Evolutionary conservation across 2,113 vertebrate species (phyloP).

Genomic region (Lamprologus lemairii): DNA sequence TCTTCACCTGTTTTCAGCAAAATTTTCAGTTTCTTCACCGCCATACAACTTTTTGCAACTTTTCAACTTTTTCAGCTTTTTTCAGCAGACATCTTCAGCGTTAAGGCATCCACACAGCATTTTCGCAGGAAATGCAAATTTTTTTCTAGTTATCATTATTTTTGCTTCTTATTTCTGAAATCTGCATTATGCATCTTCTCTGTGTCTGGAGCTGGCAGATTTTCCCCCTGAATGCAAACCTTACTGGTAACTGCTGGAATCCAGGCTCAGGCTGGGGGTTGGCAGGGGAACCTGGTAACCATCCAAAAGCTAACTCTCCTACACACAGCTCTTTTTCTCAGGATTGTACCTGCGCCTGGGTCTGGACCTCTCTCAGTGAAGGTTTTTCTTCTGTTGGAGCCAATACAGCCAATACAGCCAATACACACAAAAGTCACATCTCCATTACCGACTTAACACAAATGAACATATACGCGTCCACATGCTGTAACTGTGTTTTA

Average conservation of each 20-base stretch:
- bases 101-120: no score
- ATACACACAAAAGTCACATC: neutral
- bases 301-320: constrained; percentile 13
- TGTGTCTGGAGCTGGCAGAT: neutral
- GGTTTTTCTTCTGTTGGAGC: constrained; percentile 25
- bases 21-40: no score
- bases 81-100: no score
- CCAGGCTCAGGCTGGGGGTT: neutral
- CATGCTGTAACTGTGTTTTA: neutral
- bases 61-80: no score
- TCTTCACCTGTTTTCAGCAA: no score
- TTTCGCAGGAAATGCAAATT: no score
- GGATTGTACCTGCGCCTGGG: constrained; percentile 41
- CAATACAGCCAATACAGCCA: neutral
- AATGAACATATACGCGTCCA: neutral
- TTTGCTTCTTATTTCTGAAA: neutral
- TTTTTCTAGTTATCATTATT: neutral
- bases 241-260: constrained; percentile 15
- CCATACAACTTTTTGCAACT: no score
- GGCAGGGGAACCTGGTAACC: constrained; percentile 30
- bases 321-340: neutral
- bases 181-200: neutral
- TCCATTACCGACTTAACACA: neutral
- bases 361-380: neutral
- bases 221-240: constrained; percentile 12